Percentiles rank a stretch among this genome's conserved stretches.
Conservation (phyloP, 2,113 vertebrate genomes). For the Manacus vitellinus region DNA sequence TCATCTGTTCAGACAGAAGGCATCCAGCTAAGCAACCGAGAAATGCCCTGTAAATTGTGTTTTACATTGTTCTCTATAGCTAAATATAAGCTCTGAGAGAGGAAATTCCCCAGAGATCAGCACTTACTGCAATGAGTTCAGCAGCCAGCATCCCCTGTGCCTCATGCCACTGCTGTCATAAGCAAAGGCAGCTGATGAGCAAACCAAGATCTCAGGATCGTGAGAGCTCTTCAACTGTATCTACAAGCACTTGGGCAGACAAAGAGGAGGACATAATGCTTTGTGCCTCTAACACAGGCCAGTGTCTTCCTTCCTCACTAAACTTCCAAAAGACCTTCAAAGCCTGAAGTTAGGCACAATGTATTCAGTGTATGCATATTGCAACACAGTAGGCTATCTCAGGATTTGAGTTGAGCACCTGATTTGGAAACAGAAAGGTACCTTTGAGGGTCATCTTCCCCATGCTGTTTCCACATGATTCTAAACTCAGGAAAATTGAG, state of each 20-base stretch:
- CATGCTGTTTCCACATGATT: not conserved
- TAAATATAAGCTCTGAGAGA: not conserved
- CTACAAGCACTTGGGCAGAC: not conserved
- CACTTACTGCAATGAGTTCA: not conserved
- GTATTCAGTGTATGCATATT: not conserved
- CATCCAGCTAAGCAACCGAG: not conserved
- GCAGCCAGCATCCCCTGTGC: accelerated
- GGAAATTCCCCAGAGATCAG: not conserved
- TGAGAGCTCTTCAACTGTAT: not conserved
- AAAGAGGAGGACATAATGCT: not conserved
- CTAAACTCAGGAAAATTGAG: not conserved
- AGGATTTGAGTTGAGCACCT: not conserved
- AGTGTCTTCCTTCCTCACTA: not conserved
- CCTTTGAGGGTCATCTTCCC: not conserved
- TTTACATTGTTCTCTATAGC: not conserved
- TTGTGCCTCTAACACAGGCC: not conserved
- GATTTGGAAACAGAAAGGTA: not conserved
- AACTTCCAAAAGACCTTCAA: not conserved
- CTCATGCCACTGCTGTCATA: not conserved
- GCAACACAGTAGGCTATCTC: not conserved
- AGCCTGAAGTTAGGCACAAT: not conserved
- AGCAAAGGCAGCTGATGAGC: not conserved
- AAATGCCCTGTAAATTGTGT: not conserved
- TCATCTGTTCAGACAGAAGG: not conserved
- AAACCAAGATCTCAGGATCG: not conserved